Evolutionary conservation across 1,140 invertebrate genomes (phyloP).

Genomic region (Ostrea edulis): DNA sequence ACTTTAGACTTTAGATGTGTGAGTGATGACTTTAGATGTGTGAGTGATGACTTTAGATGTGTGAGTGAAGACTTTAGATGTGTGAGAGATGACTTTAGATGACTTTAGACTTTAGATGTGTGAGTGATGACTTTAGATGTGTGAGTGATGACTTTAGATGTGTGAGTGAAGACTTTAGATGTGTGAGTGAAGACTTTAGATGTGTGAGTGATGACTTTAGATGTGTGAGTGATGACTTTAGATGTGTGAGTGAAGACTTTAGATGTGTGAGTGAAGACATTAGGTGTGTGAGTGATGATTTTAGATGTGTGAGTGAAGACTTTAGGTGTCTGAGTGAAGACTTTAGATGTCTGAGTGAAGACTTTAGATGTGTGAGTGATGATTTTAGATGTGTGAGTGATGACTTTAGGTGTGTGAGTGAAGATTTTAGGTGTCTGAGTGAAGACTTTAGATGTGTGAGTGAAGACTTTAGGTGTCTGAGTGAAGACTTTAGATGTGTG

Average conservation of each 20-base stretch:
- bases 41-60: constrained; percentile 60
- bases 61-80: too few species aligned
- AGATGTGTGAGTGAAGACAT: too few species aligned
- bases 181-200: too few species aligned
- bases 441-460: too few species aligned
- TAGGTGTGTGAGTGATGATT: constrained; percentile 71
- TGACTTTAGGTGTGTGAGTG: too few species aligned
- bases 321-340: constrained; percentile 71
- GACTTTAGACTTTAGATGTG: too few species aligned
- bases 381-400: constrained; percentile 65
- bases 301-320: too few species aligned
- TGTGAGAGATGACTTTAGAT: constrained; percentile 66
- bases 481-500: constrained; percentile 63
- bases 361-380: constrained; percentile 65
- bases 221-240: too few species aligned
- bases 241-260: constrained; percentile 69
- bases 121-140: constrained; percentile 60
- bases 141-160: too few species aligned
- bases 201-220: constrained; percentile 67
- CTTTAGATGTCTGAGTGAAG: constrained; percentile 60
- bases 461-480: too few species aligned
- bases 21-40: constrained; percentile 60
- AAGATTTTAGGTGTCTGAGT: too few species aligned
- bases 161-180: constrained; percentile 66
- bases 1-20: too few species aligned